These are phyloP conservation scores for Myotis pilosus DNA, from an alignment of 2,797 vertebrate species.

Conservation along the genomic window DNA sequence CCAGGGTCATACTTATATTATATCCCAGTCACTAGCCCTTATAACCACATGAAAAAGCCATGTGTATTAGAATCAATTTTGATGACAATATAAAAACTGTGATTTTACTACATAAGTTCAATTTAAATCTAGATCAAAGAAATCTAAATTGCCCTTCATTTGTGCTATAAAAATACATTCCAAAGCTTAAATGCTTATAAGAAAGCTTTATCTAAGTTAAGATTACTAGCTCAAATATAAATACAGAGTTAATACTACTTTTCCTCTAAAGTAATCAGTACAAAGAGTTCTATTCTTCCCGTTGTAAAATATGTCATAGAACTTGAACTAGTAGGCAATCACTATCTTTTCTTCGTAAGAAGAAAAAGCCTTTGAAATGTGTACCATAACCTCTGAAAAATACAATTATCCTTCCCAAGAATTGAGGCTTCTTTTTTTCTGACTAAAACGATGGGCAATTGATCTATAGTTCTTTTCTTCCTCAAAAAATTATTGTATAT, in stretches of 20 bases:
- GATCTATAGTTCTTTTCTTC: constrained; percentile 75
- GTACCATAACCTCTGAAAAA: constrained; percentile 77
- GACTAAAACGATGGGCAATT: constrained; percentile 73
- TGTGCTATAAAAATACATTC: constrained; percentile 64
- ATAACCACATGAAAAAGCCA: constrained; percentile 20
- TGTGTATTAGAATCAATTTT: constrained; percentile 8
- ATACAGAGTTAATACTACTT: constrained; percentile 61
- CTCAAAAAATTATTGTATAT: constrained; percentile 78
- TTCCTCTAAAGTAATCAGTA: constrained; percentile 66
- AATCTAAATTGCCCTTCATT: constrained; percentile 68
- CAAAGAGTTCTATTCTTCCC: constrained; percentile 65
- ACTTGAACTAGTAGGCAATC: constrained; percentile 73
- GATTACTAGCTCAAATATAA: constrained; percentile 67
- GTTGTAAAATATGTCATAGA: constrained; percentile 64
- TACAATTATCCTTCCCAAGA: constrained; percentile 73
- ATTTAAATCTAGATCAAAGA: constrained; percentile 67
- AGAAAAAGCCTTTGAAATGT: constrained; percentile 74
- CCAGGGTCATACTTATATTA: not conserved
- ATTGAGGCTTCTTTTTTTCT: constrained; percentile 68
- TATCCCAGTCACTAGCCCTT: constrained; percentile 10
- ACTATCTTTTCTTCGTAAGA: constrained; percentile 75
- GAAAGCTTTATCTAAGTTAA: constrained; percentile 70
- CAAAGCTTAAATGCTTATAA: constrained; percentile 67
- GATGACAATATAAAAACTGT: constrained; percentile 50
- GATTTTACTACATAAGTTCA: constrained; percentile 46